Conservation (phyloP, 1,140 invertebrate genomes). For the Drosophila ambigua region DNA sequence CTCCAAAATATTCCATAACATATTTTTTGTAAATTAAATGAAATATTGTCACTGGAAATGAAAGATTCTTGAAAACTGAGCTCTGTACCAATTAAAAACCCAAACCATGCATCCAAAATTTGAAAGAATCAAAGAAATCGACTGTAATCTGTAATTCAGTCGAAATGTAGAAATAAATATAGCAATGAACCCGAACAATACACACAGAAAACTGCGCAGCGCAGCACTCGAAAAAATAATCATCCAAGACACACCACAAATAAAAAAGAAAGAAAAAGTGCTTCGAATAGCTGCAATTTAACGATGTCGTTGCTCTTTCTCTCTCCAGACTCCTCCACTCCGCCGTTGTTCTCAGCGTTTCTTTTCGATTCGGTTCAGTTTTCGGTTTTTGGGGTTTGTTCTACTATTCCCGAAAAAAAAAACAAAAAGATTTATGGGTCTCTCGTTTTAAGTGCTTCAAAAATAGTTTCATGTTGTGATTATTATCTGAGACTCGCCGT, state of each 20-base stretch:
- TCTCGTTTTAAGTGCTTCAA: constrained; percentile 69
- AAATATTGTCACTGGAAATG: too few relatives aligned
- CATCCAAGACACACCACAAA: constrained; percentile 4
- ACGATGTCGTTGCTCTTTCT: constrained; percentile 54
- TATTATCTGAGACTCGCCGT: constrained; percentile 48
- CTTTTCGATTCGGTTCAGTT: too few relatives aligned
- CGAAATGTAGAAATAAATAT: constrained; percentile 15
- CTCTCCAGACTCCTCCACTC: constrained; percentile 28
- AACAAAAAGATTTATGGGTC: constrained; percentile 61
- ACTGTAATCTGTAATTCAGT: not conserved
- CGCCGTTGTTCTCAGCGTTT: too few relatives aligned
- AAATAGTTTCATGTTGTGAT: constrained; percentile 76
- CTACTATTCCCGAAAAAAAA: constrained; percentile 34
- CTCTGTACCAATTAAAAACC: too few relatives aligned
- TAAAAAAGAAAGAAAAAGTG: not conserved
- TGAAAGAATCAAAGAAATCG: constrained; percentile 1
- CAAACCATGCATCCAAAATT: too few relatives aligned
- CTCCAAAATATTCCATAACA: too few relatives aligned
- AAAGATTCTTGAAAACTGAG: too few relatives aligned
- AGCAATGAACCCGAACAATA: constrained; percentile 28
- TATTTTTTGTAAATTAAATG: too few relatives aligned
- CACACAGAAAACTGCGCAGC: too few relatives aligned
- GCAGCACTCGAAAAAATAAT: constrained; percentile 20
- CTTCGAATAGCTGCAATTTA: constrained; percentile 40
- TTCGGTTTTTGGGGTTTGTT: constrained; percentile 17